phyloP scores from a whole-genome alignment of 1,140 invertebrate genomes.

The Bombus superbus region DNA sequence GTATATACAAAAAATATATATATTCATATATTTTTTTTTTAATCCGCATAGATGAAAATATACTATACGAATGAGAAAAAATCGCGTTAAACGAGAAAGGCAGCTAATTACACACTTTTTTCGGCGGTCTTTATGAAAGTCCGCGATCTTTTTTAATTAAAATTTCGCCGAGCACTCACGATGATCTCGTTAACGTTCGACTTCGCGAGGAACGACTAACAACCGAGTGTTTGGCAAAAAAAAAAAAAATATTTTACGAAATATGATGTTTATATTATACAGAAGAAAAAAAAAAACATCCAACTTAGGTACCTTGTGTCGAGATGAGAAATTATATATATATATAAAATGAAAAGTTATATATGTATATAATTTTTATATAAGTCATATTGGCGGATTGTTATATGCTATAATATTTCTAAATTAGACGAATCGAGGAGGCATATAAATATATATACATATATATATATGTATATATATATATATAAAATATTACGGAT shows the following conservation, averaged over 20 bases:
- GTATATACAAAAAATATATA: conserved; percentile 52
- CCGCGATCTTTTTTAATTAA: conserved; percentile 61
- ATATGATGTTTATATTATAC: conserved; percentile 68
- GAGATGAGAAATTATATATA: conserved; percentile 60
- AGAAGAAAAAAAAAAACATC: conserved; percentile 46
- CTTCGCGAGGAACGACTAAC: background rate
- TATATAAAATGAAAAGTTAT: conserved; percentile 57
- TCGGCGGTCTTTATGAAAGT: conserved; percentile 62
- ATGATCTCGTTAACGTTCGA: conserved; percentile 26
- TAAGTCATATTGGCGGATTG: conserved; percentile 66
- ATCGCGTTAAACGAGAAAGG: conserved; percentile 61
- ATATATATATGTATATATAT: conserved; percentile 75
- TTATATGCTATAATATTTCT: conserved; percentile 77
- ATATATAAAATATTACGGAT: conserved; percentile 67
- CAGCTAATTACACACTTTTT: conserved; percentile 68
- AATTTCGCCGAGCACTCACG: conserved; percentile 44
- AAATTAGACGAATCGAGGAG: conserved; percentile 70
- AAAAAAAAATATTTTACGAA: conserved; percentile 63
- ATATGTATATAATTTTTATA: conserved; percentile 61
- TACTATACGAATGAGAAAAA: conserved; percentile 26
- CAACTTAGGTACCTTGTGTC: conserved; percentile 74
- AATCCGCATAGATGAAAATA: conserved; percentile 61
- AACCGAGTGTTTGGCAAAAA: conserved; percentile 15
- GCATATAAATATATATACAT: conserved; percentile 74
- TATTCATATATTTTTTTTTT: conserved; percentile 67